Conservation (phyloP, 2,113 vertebrate species). For the Brachypteracias leptosomus region DNA sequence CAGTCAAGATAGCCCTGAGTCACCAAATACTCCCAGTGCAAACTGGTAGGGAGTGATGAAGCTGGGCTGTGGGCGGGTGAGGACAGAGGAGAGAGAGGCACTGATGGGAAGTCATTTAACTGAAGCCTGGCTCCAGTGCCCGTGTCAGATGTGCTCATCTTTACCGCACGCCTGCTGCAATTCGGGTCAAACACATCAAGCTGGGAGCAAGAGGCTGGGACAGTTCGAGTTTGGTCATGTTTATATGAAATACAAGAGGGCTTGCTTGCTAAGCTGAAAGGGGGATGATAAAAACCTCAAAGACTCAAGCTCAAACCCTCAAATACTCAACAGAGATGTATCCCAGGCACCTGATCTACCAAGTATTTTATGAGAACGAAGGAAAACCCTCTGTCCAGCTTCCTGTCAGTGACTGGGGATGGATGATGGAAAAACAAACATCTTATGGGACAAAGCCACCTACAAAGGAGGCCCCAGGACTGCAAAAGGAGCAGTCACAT, state of each 20-base stretch:
- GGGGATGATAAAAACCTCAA: accelerated
- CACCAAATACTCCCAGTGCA: not conserved
- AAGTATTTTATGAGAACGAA: not conserved
- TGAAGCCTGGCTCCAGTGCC: not conserved
- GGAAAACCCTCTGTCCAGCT: not conserved
- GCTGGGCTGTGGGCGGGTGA: not conserved
- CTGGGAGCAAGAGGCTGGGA: not conserved
- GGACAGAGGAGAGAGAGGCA: not conserved
- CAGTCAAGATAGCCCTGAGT: not conserved
- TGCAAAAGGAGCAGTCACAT: not conserved
- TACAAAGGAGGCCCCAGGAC: accelerated
- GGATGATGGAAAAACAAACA: accelerated
- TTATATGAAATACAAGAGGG: accelerated
- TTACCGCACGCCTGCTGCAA: not conserved
- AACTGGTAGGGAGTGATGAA: accelerated
- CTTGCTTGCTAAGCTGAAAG: not conserved
- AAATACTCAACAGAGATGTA: accelerated
- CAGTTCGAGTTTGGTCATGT: not conserved
- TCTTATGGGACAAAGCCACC: not conserved
- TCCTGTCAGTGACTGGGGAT: not conserved
- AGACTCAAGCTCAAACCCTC: not conserved
- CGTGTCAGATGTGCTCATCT: not conserved
- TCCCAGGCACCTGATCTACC: accelerated
- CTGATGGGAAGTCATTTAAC: not conserved
- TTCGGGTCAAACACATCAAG: not conserved